phyloP scores from a whole-genome alignment of 2,113 vertebrate species.

The Harpagus bidentatus region DNA sequence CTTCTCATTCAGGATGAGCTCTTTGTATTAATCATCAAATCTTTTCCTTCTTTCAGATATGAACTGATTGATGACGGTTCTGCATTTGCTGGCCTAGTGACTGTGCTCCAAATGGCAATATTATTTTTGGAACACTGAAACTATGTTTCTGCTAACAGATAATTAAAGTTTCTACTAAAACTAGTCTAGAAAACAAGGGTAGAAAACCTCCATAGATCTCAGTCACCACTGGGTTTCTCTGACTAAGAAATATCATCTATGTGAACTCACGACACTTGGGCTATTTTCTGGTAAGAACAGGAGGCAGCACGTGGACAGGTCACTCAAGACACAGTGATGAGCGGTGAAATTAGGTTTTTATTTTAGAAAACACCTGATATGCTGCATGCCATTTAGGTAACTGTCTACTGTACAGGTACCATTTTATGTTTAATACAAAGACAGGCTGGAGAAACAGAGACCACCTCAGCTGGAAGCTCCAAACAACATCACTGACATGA shows the following conservation, averaged over 20 bases:
- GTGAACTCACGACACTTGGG: neutral
- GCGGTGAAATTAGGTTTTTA: neutral
- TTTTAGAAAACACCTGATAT: conserved; percentile 17
- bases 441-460: conserved; percentile 36
- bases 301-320: neutral
- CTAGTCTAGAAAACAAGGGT: neutral
- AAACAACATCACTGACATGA: conserved; percentile 44
- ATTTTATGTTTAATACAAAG: conserved; percentile 54
- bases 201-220: neutral
- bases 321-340: neutral
- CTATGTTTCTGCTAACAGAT: conserved; percentile 18
- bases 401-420: neutral
- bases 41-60: conserved; percentile 18
- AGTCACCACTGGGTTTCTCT: neutral
- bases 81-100: conserved; percentile 37
- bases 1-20: conserved; percentile 4
- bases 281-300: neutral
- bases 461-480: conserved; percentile 59
- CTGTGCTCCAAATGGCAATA: conserved; percentile 32
- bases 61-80: conserved; percentile 45
- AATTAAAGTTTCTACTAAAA: conserved; percentile 52
- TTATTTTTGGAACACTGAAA: conserved; percentile 58
- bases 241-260: neutral
- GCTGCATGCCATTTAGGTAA: conserved; percentile 21
- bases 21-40: conserved; percentile 12